phyloP scores from a whole-genome alignment of 2,113 vertebrate species.

The Prunella himalayana region DNA sequence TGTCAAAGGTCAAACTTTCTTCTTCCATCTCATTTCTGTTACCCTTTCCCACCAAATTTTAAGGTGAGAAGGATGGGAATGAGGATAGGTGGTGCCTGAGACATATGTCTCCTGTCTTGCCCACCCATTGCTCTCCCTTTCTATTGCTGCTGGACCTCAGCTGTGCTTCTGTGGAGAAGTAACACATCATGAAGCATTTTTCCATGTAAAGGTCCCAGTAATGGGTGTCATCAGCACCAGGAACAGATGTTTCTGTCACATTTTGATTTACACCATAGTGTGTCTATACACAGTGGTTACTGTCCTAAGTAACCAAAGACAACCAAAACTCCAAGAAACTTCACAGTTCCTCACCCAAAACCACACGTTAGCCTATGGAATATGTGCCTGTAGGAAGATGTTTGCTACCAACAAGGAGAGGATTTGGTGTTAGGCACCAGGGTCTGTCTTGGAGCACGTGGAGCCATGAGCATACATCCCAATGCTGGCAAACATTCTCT shows the following conservation, averaged over 20 bases:
- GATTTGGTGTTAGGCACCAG: background rate
- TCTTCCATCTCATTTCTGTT: background rate
- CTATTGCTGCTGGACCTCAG: background rate
- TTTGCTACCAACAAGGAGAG: background rate
- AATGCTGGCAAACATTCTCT: background rate
- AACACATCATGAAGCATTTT: background rate
- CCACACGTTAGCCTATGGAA: rapidly evolving
- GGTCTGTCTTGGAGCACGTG: rapidly evolving
- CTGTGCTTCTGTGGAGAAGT: background rate
- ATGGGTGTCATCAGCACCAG: rapidly evolving
- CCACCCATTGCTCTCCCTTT: background rate
- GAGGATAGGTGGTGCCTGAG: background rate
- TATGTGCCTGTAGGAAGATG: background rate
- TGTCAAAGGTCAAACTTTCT: background rate
- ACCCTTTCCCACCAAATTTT: background rate
- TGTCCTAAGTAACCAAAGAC: background rate
- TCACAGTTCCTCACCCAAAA: background rate
- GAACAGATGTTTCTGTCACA: background rate
- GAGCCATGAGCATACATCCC: background rate
- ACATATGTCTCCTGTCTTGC: background rate
- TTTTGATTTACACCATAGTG: background rate
- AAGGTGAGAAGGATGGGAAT: background rate
- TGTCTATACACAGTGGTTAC: background rate
- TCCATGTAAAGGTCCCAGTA: background rate
- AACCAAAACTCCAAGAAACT: background rate